Evolutionary conservation across 2,113 vertebrate genomes (phyloP).

Genomic region (Psilopogon haemacephalus): DNA sequence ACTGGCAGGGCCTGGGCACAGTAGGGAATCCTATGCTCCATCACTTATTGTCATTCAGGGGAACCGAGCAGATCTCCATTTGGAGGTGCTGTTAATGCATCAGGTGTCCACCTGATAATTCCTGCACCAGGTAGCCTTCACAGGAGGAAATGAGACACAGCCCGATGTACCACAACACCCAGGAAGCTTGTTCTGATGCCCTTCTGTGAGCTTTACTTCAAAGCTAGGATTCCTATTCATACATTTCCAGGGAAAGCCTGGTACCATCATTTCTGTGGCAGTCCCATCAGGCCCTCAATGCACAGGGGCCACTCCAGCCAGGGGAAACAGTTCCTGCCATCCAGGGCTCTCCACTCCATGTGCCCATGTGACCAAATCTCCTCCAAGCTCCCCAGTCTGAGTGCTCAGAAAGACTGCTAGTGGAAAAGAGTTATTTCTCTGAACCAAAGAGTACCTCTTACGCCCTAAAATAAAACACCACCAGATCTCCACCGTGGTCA

Average conservation of each 20-base stretch:
- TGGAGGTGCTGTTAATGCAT: background rate
- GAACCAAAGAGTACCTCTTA: background rate
- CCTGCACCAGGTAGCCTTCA: background rate
- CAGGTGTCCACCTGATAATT: background rate
- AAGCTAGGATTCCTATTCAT: background rate
- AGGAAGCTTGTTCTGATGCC: background rate
- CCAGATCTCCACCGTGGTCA: background rate
- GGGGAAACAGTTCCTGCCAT: background rate
- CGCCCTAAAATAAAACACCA: background rate
- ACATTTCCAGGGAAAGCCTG: background rate
- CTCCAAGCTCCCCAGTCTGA: background rate
- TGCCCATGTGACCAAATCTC: background rate
- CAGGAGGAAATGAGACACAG: background rate
- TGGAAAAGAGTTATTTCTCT: background rate
- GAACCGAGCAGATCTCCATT: background rate
- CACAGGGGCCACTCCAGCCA: fast-evolving
- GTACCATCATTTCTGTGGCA: background rate
- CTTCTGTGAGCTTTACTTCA: background rate
- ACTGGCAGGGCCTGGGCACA: fast-evolving
- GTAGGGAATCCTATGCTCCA: background rate
- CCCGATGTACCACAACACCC: fast-evolving
- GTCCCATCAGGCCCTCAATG: fast-evolving
- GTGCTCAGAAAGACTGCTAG: background rate
- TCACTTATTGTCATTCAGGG: background rate
- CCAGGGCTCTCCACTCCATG: background rate